A percentile compares a stretch with the other conserved stretches of the same genome.
Evolutionary conservation across 2,113 vertebrate species (phyloP).

Genomic region (Myrmecophaga tridactyla): DNA sequence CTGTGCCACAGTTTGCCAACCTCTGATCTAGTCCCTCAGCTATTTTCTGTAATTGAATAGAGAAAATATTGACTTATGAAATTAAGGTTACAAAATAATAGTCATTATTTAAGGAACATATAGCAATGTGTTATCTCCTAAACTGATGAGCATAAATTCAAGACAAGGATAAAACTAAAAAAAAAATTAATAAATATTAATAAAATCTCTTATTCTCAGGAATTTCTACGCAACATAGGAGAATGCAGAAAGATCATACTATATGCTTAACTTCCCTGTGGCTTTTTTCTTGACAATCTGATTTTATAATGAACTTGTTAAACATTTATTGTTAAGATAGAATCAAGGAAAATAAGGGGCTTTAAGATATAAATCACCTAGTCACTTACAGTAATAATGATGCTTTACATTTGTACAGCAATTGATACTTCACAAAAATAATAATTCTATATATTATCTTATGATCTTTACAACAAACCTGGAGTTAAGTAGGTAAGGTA

Average conservation of each 20-base stretch:
- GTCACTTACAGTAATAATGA: neutral
- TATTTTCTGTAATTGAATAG: neutral
- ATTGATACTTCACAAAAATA: slow-evolving; percentile 34
- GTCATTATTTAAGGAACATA: neutral
- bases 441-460: slow-evolving; percentile 20
- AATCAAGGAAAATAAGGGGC: slow-evolving; percentile 2
- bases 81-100: neutral
- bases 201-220: slow-evolving; percentile 16
- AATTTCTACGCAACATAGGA: neutral
- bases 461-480: neutral
- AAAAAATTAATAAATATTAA: neutral
- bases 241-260: slow-evolving; percentile 1
- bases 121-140: neutral
- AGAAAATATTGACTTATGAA: neutral
- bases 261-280: neutral
- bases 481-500: slow-evolving; percentile 20
- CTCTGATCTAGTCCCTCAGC: neutral
- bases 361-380: neutral
- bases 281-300: slow-evolving; percentile 29
- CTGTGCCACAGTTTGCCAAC: neutral
- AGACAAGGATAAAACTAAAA: neutral
- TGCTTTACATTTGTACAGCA: neutral
- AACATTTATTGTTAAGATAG: slow-evolving; percentile 24
- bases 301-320: slow-evolving; percentile 32
- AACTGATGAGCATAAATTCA: neutral